Base-by-base conservation (phyloP, 2,797 vertebrate genomes). In the Danio choprae region DNA sequence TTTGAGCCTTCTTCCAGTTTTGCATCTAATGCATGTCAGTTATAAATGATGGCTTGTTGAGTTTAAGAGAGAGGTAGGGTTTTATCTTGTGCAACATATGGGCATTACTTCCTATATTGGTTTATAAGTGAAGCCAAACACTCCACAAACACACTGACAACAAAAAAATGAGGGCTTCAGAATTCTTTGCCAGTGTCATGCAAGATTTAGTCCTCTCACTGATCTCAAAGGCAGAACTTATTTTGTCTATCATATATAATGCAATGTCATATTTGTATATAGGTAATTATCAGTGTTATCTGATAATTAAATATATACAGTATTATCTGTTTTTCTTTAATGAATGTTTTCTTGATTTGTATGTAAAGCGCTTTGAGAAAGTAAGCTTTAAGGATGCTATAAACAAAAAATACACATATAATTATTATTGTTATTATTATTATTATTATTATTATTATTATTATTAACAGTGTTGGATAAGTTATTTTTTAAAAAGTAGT, bases 21-120 rank as follows among this genome's bases (percentile, higher is more conserved):
- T 62, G 50, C 36, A 65, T 71, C 63, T 60, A 83, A 58, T 46
- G 43, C 41, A n/a, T 70, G 73, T 80, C 72, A 65, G 56, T 82
- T 83, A 50, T 40, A 74, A 50, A 58, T 82, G 69, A 74, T 84
- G 80, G 70, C 77, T 84, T 85, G 43, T 11, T 48, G 40, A 81
- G 50, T 69, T 81, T 6, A 58, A 41, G 38, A 65, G 41, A 65
- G 85, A 86, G 85, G 85, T 86, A 86, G 85, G 76, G 73, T 44
- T 82, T 81, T 80, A 79, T 50, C 1, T 56, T 83, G 85, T 84
- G 83, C 83, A 84, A 82, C 44, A 65, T 41, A 43, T 82, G 63
- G 9, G 60, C 55, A 65, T 60, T 50, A 56, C 60, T 79, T 78
- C 72, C 78, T 72, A 41, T 73, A 83, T 60, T 78, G 68, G 50